Percentiles rank a stretch among this genome's conserved stretches.
Evolutionary conservation across 2,113 vertebrate genomes (phyloP).

Genomic region (Siniperca chuatsi): DNA sequence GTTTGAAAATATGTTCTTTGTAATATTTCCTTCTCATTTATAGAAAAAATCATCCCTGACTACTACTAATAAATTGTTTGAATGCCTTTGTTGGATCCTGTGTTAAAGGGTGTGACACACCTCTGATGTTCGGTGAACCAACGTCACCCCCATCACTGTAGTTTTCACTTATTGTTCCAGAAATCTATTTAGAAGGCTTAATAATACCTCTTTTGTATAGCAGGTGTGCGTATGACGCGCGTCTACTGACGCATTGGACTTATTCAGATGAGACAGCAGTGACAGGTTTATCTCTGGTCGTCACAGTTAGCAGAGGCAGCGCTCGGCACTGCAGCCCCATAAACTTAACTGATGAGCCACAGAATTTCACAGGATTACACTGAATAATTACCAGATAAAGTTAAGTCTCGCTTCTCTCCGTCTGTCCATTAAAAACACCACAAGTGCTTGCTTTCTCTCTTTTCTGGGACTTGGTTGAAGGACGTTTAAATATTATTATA

Average conservation of each 20-base stretch:
- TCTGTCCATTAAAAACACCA: not conserved
- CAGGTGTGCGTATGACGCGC: not conserved
- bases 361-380: not conserved
- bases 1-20: not conserved
- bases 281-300: not conserved
- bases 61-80: no score
- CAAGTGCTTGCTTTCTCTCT: not conserved
- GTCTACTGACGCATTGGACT: not conserved
- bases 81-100: no score
- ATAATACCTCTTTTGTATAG: not conserved
- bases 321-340: no score
- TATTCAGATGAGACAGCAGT: not conserved
- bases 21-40: no score
- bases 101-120: no score
- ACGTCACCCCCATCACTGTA: no score
- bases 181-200: not conserved
- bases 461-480: no score
- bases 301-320: not conserved
- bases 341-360: no score
- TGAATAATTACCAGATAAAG: not conserved
- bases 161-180: not conserved
- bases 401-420: not conserved
- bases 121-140: no score
- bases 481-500: no score
- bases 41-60: no score